A percentile compares a stretch with the other conserved stretches of the same genome.
Conservation (phyloP, 2,113 vertebrate genomes). For the Amphilophus citrinellus region DNA sequence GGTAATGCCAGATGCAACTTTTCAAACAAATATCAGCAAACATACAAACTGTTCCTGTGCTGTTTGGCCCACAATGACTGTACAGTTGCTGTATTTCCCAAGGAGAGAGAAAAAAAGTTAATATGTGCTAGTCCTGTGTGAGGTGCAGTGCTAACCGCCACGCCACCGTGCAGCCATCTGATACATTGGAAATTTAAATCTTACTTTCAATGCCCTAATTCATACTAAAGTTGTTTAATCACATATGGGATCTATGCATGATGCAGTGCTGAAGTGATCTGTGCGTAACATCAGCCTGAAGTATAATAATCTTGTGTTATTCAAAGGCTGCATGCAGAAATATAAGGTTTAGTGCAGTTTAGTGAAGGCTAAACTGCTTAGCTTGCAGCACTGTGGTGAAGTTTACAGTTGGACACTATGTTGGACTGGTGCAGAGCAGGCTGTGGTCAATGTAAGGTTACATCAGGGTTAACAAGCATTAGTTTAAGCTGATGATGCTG, state of each 20-base stretch:
- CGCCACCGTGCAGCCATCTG: too few species aligned
- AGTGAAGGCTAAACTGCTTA: neutral
- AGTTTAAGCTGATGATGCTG: neutral
- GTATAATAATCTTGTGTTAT: neutral
- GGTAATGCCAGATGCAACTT: neutral
- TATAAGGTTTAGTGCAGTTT: neutral
- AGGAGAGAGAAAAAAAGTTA: neutral
- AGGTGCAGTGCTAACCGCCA: too few species aligned
- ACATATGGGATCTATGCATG: neutral
- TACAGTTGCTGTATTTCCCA: neutral
- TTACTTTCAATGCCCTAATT: neutral
- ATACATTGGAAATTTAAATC: slow-evolving; percentile 1
- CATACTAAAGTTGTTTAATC: neutral
- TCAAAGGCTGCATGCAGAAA: neutral
- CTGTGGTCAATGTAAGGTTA: neutral
- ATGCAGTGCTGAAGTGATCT: neutral
- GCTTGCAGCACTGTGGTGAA: neutral
- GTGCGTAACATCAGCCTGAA: neutral
- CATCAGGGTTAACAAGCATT: neutral
- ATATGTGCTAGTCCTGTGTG: too few species aligned
- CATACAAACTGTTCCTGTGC: neutral
- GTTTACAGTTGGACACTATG: neutral
- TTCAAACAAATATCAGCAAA: neutral
- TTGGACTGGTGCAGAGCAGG: neutral
- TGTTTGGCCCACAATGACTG: neutral